phyloP scores from a whole-genome alignment of 2,888 invertebrate genomes.

The Strigamia maritima region DNA sequence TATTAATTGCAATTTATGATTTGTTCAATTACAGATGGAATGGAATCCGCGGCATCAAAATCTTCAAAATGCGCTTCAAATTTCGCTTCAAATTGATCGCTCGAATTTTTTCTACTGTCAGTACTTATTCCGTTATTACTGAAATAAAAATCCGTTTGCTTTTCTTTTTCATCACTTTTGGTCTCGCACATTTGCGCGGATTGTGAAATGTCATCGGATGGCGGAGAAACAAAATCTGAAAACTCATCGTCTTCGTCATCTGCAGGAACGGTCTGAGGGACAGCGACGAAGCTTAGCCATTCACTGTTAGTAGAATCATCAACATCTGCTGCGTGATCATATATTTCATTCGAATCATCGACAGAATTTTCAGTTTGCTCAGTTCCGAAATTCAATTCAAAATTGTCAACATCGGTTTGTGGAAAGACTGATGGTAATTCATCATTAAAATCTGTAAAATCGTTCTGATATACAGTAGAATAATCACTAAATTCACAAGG shows the following conservation, averaged over 20 bases:
- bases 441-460: neutral
- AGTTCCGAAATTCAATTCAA: too few species aligned
- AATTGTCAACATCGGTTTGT: too few species aligned
- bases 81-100: neutral
- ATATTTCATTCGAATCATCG: too few species aligned
- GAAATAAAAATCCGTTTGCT: neutral
- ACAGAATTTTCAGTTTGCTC: too few species aligned
- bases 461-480: neutral
- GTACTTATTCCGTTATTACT: neutral
- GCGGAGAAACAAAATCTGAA: conserved; percentile 7
- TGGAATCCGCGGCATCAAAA: neutral
- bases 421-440: neutral
- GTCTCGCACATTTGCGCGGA: neutral
- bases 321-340: too few species aligned
- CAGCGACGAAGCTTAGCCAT: neutral
- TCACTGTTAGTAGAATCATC: neutral
- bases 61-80: conserved; percentile 38
- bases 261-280: neutral
- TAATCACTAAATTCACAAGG: neutral
- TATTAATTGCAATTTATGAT: neutral
- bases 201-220: neutral
- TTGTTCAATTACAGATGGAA: neutral
- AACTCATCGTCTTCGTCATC: conserved; percentile 33
- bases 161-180: neutral
- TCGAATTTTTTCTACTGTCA: neutral